A percentile compares a stretch with the other conserved stretches of the same genome.
Conservation (phyloP, 2,888 invertebrate genomes). For the Chaetoderma sp. region DNA sequence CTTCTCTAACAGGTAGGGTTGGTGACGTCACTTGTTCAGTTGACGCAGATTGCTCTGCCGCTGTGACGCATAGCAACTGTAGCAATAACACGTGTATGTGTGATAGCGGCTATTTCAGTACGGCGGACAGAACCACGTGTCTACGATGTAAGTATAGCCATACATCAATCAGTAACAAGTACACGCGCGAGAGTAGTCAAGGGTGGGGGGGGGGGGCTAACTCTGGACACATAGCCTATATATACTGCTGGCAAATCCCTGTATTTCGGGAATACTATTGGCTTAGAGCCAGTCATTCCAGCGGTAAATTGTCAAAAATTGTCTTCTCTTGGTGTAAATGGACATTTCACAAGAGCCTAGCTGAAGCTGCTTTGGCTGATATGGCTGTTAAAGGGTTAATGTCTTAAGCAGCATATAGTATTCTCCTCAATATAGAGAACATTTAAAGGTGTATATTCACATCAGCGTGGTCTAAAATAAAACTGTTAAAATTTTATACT, state of each 20-base stretch:
- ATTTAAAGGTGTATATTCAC: too few relatives aligned
- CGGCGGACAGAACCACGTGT: slow-evolving; percentile 28
- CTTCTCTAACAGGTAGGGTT: slow-evolving; percentile 30
- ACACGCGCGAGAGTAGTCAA: background rate
- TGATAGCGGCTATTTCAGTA: slow-evolving; percentile 22
- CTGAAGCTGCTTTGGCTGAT: too few relatives aligned
- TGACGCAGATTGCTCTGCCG: slow-evolving; percentile 38
- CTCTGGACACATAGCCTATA: background rate
- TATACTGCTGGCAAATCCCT: background rate
- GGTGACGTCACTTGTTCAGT: slow-evolving; percentile 35
- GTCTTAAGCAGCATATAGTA: too few relatives aligned
- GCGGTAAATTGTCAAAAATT: too few relatives aligned
- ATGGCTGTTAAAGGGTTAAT: too few relatives aligned
- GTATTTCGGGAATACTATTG: too few relatives aligned
- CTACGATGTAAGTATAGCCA: slow-evolving; percentile 38
- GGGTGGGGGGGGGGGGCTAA: background rate
- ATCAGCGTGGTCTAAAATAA: too few relatives aligned
- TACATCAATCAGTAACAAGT: background rate
- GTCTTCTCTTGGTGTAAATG: too few relatives aligned
- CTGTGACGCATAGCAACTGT: slow-evolving; percentile 37
- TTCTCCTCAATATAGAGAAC: too few relatives aligned
- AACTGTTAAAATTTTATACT: too few relatives aligned
- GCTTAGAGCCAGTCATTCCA: too few relatives aligned
- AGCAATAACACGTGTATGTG: slow-evolving; percentile 32
- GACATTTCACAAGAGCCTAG: too few relatives aligned